These are phyloP conservation scores for Corvus moneduloides DNA, from an alignment of 2,113 vertebrate species.

Conservation along the genomic window DNA sequence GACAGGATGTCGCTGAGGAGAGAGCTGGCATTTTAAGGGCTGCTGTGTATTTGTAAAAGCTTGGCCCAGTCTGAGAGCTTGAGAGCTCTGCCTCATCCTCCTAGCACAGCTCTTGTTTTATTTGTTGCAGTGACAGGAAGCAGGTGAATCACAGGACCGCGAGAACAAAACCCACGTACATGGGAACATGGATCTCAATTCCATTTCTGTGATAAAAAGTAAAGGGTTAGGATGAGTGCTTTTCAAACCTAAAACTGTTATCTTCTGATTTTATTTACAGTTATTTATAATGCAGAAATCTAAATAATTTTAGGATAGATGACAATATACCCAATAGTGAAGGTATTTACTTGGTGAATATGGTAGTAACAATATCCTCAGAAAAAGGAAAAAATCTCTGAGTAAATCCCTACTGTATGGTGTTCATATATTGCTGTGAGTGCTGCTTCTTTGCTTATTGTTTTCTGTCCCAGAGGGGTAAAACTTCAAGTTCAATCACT, in stretches of 20 bases:
- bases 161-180: neutral
- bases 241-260: neutral
- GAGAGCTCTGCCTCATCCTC: neutral
- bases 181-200: neutral
- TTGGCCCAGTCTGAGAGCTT: neutral
- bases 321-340: neutral
- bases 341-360: neutral
- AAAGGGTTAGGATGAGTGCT: neutral
- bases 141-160: neutral
- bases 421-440: neutral
- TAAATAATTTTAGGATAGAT: neutral
- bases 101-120: neutral
- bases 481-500: neutral
- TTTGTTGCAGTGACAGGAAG: neutral
- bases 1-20: neutral
- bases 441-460: neutral
- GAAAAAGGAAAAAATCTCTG: neutral
- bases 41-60: conserved; percentile 8
- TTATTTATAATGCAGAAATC: neutral
- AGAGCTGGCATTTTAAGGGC: conserved; percentile 23
- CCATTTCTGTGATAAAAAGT: neutral
- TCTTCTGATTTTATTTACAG: neutral
- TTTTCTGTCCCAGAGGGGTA: neutral
- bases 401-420: neutral
- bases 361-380: neutral